Base-by-base conservation (phyloP, 2,888 invertebrate species). In the Noctua janthe region DNA sequence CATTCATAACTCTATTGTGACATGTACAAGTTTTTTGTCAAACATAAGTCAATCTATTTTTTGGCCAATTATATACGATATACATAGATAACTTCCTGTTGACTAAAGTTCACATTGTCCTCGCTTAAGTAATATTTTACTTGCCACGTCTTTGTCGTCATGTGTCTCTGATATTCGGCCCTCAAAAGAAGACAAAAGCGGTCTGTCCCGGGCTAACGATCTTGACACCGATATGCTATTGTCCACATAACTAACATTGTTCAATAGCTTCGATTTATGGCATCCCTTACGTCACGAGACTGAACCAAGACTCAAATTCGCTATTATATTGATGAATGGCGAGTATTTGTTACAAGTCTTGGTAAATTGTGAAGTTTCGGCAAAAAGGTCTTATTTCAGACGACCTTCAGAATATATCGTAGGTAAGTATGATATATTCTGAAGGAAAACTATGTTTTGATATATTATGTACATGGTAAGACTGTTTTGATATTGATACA, bases 191-290 rank as follows among this genome's bases (percentile, higher is more conserved):
- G 92, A 94, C 94, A 94, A 94, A 94, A 92, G 90, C 88, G 87
- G 75, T 47, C 83, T 85, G 82, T 85, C 86, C 85, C 89, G 87
- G 84, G 85, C 88, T 90, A 92, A 90, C 91, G 94, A 90, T 94
- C 95, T 94, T 96, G 95, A 95, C 95, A 95, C 92, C 92, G 92
- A 94, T 94, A 90, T 83, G 85, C 93, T 90, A 93, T 94, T 94
- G 93, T 94, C 92, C 92, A 91, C 89, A 87, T 90, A 89, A 90
- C 89, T 91, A 91, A 92, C 91, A 92, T 92, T 92, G 93, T 93
- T 91, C 91, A 90, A 88, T 85, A 75, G 89, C 83, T 89, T 91
- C 90, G 91, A 94, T 93, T 93, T 92, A 93, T 92, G 91, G 83
- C 87, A 88, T 86, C 87, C 84, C 80, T 86, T 84, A 91, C 90